Percentiles rank a stretch among this genome's conserved stretches.
Evolutionary conservation across 2,797 vertebrate species (phyloP).

Genomic region (Pogonophryne albipinna): DNA sequence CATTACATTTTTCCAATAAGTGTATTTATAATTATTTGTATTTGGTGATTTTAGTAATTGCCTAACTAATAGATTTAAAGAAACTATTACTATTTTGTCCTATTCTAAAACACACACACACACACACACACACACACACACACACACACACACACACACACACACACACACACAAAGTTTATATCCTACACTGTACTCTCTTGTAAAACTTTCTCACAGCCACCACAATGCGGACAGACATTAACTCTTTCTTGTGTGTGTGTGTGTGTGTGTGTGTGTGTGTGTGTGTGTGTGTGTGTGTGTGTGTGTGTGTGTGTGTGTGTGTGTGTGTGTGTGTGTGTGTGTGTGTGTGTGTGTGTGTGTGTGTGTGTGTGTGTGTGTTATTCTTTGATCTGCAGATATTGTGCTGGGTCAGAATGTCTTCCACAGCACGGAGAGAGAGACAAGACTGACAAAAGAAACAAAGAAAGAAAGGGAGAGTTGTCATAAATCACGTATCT

Average conservation of each 20-base stretch:
- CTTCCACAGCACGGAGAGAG: not conserved
- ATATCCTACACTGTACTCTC: conserved; percentile 1
- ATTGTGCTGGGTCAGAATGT: conserved; percentile 17
- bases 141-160: not conserved
- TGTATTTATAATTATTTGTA: conserved; percentile 19
- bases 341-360: not conserved
- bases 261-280: too few relatives aligned
- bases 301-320: not conserved
- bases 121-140: not conserved
- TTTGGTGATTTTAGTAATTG: not conserved
- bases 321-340: conserved; percentile 10
- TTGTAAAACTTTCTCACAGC: conserved; percentile 47
- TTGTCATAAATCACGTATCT: conserved; percentile 25
- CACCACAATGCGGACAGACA: conserved; percentile 19
- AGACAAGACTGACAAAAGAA: conserved; percentile 7
- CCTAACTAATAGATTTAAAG: not conserved
- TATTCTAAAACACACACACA: not conserved
- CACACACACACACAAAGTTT: not conserved
- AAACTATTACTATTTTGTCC: not conserved
- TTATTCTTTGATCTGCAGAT: conserved; percentile 42
- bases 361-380: conserved; percentile 11
- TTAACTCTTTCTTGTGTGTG: conserved; percentile 2
- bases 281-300: conserved; percentile 1
- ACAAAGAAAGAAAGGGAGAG: conserved; percentile 19
- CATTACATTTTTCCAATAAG: conserved; percentile 9